Conservation (phyloP, 2,113 vertebrate species). For the Pelvicachromis taeniatus region DNA sequence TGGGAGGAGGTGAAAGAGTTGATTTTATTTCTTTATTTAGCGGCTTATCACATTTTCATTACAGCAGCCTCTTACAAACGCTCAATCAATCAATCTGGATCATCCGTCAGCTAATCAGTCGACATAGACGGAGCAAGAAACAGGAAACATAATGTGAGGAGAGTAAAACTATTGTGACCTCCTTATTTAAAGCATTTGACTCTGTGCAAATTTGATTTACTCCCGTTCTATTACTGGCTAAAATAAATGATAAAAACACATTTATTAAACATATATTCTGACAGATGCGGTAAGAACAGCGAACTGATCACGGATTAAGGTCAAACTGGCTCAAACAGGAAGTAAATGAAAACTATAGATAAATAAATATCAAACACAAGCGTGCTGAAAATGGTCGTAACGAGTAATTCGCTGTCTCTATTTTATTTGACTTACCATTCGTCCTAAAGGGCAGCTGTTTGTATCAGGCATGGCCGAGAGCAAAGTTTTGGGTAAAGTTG, state of each 20-base stretch:
- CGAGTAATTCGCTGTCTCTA: not conserved
- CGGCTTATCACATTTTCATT: conserved; percentile 52
- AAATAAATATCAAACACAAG: not conserved
- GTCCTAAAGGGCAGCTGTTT: conserved; percentile 10
- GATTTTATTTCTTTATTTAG: conserved; percentile 65
- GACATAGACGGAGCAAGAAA: not conserved
- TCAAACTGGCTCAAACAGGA: not conserved
- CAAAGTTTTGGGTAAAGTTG: conserved; percentile 80
- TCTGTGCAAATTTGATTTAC: not conserved
- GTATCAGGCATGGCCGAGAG: conserved; percentile 26
- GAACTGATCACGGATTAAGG: not conserved
- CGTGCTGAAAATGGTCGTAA: not conserved
- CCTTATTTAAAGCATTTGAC: not conserved
- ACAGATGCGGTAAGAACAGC: not conserved
- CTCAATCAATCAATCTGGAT: conserved; percentile 18
- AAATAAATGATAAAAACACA: not conserved
- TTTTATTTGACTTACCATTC: not conserved
- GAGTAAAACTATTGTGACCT: not conserved
- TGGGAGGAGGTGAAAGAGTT: conserved; percentile 52
- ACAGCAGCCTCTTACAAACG: conserved; percentile 47
- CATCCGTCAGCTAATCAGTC: not conserved
- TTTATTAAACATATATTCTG: not conserved
- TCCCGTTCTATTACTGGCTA: not conserved
- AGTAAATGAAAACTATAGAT: not conserved
- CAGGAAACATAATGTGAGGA: not conserved